phyloP scores from a whole-genome alignment of 2,797 vertebrate genomes.

The Poeciliopsis paucimaculata region DNA sequence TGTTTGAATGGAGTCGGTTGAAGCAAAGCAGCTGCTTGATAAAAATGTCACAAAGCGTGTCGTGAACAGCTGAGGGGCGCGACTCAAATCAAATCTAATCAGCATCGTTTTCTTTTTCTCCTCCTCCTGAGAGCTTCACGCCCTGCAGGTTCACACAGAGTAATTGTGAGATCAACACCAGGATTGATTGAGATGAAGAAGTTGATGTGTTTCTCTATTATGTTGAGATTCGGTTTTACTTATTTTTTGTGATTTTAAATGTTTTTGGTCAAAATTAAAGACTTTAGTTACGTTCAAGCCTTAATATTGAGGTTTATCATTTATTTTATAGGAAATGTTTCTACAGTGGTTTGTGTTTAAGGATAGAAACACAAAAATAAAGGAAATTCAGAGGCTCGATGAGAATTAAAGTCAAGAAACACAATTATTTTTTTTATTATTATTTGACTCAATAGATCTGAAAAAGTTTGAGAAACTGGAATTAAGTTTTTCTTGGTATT shows the following conservation, averaged over 20 bases:
- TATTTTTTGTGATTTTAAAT: neutral
- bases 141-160: constrained; percentile 13
- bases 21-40: constrained; percentile 32
- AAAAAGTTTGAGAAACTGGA: neutral
- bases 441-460: neutral
- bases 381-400: neutral
- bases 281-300: neutral
- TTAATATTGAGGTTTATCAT: neutral
- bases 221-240: neutral
- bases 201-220: constrained; percentile 11
- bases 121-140: constrained; percentile 39
- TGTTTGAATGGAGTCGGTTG: constrained; percentile 44
- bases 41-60: constrained; percentile 42
- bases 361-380: neutral
- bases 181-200: constrained; percentile 7
- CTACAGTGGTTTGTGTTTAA: neutral
- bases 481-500: too few species aligned
- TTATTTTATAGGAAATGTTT: neutral
- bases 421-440: neutral
- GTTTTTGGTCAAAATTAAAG: neutral
- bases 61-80: constrained; percentile 40
- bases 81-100: constrained; percentile 55
- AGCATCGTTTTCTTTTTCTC: constrained; percentile 1
- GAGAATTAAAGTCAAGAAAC: neutral
- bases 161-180: constrained; percentile 39